These are phyloP conservation scores for Machimus atricapillus DNA, from an alignment of 2,888 invertebrate genomes.

Conservation along the genomic window DNA sequence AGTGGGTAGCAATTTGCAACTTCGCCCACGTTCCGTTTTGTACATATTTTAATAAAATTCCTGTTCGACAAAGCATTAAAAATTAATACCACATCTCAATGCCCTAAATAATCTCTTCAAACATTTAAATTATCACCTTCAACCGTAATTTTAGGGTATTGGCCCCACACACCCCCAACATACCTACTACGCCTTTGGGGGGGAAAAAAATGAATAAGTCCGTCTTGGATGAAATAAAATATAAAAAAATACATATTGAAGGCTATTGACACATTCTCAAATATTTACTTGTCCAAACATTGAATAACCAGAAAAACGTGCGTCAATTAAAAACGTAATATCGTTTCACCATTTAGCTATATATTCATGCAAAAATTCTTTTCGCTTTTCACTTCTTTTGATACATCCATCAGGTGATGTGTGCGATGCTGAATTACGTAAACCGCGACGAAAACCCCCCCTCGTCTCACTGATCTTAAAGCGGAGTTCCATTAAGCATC, in stretches of 20 bases:
- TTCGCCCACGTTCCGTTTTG: neutral
- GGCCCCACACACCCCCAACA: neutral
- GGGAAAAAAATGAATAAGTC: neutral
- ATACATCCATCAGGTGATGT: neutral
- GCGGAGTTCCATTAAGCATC: neutral
- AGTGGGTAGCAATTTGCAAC: neutral
- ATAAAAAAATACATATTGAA: neutral
- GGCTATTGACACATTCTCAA: neutral
- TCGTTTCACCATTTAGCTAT: neutral
- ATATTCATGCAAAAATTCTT: neutral
- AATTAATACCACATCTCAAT: neutral
- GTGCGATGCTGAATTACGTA: neutral
- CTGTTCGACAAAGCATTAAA: neutral
- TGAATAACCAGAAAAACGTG: neutral
- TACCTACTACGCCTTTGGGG: neutral
- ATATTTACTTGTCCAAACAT: neutral
- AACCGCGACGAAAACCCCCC: neutral
- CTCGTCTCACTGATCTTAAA: neutral
- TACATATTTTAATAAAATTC: neutral
- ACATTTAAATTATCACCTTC: neutral
- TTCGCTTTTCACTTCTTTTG: neutral
- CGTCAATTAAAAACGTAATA: neutral
- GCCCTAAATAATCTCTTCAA: neutral
- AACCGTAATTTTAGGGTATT: neutral
- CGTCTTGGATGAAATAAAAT: neutral